Conservation (phyloP, 2,113 vertebrate species). For the Amazona vittata region DNA sequence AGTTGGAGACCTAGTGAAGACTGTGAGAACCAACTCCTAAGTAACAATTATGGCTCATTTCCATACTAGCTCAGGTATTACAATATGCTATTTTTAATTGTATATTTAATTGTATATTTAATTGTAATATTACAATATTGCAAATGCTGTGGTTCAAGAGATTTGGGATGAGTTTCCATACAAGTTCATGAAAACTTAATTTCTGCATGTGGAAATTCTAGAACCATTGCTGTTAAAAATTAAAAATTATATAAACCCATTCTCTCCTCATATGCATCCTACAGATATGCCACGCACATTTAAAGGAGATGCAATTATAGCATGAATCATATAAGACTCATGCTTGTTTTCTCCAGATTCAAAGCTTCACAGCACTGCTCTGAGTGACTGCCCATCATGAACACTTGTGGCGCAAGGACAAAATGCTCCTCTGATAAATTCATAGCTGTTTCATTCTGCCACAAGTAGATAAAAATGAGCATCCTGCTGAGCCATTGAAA, state of each 20-base stretch:
- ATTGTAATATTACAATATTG: no score
- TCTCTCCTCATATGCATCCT: background rate
- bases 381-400: background rate
- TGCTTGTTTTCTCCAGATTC: background rate
- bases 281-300: background rate
- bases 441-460: background rate
- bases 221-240: background rate
- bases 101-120: no score
- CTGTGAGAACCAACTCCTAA: background rate
- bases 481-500: background rate
- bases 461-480: background rate
- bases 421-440: background rate
- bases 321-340: background rate
- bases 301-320: background rate
- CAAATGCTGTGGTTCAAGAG: background rate
- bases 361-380: background rate
- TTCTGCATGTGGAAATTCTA: background rate
- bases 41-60: background rate
- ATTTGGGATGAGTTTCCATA: background rate
- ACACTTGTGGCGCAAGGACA: background rate
- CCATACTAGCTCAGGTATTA: background rate
- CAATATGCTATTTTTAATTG: background rate
- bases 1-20: background rate
- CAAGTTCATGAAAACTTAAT: background rate
- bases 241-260: background rate